Evolutionary conservation across 2,888 invertebrate genomes (phyloP).

Genomic region (Drosophila yooni): DNA sequence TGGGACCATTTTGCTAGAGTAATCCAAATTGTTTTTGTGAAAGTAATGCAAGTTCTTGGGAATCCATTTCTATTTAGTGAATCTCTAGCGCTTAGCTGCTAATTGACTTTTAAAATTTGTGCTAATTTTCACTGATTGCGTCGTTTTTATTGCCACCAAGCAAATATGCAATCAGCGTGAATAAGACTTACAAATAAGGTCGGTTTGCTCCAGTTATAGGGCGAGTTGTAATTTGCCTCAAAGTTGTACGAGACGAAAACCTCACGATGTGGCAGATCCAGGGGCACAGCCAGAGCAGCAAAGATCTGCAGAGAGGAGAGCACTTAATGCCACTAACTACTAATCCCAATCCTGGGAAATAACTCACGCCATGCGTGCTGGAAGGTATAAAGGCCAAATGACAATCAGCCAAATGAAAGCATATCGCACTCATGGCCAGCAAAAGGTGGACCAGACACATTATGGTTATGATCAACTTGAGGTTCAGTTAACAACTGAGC

Average conservation of each 20-base stretch:
- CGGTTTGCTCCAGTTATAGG: slow-evolving; percentile 85
- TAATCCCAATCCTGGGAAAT: not conserved
- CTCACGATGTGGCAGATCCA: slow-evolving; percentile 89
- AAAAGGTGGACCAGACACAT: slow-evolving; percentile 31
- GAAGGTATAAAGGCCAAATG: slow-evolving; percentile 77
- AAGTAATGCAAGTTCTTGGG: slow-evolving; percentile 11
- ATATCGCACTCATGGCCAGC: slow-evolving; percentile 23
- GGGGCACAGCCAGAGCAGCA: slow-evolving; percentile 89
- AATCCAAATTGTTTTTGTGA: slow-evolving; percentile 13
- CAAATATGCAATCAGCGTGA: slow-evolving; percentile 1
- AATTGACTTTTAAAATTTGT: slow-evolving; percentile 57
- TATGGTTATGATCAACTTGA: slow-evolving; percentile 27
- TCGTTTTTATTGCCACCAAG: slow-evolving; percentile 48
- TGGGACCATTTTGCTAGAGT: slow-evolving; percentile 68
- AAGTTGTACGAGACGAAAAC: slow-evolving; percentile 91
- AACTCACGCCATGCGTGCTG: slow-evolving; percentile 83
- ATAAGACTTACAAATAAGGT: slow-evolving; percentile 76
- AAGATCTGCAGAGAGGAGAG: slow-evolving; percentile 87
- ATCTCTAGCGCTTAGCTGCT: slow-evolving; percentile 42
- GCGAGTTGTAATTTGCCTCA: slow-evolving; percentile 88
- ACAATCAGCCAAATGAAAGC: slow-evolving; percentile 23
- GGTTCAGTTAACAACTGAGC: slow-evolving; percentile 44
- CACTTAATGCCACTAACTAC: not conserved
- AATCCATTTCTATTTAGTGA: slow-evolving; percentile 11
- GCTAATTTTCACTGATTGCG: slow-evolving; percentile 51